These are phyloP conservation scores for Schizopygopsis malacanthus DNA, from an alignment of 2,797 vertebrate species.

Conservation along the genomic window DNA sequence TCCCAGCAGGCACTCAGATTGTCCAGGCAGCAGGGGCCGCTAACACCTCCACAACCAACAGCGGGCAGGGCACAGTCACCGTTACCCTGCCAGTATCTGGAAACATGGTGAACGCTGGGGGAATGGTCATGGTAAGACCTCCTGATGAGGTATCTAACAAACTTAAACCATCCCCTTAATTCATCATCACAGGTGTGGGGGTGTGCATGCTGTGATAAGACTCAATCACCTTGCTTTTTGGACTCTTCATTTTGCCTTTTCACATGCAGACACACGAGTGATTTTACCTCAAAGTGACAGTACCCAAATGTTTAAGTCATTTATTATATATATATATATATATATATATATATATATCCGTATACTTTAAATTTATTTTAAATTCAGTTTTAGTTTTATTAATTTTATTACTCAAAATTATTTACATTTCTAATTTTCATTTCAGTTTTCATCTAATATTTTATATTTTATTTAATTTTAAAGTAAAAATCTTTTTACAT, in stretches of 20 bases:
- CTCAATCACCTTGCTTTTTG: constrained; percentile 11
- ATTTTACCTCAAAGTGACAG: background rate
- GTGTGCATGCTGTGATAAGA: constrained; percentile 13
- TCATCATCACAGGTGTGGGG: constrained; percentile 18
- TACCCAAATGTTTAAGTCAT: background rate
- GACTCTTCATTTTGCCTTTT: background rate
- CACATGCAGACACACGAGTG: background rate
- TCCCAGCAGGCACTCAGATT: constrained; percentile 96
- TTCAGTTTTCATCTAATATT: background rate
- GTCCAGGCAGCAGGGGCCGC: constrained; percentile 90
- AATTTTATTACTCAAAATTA: background rate
- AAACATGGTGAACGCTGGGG: constrained; percentile 96
- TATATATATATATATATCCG: too few relatives aligned
- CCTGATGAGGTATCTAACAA: constrained; percentile 51
- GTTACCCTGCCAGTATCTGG: constrained; percentile 96
- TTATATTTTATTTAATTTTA: background rate
- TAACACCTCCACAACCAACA: constrained; percentile 95
- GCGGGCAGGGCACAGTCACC: constrained; percentile 96
- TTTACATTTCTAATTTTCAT: too few relatives aligned
- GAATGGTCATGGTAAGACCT: constrained; percentile 97
- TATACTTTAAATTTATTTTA: background rate
- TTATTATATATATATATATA: too few relatives aligned
- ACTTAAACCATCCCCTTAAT: constrained; percentile 29
- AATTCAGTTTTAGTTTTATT: background rate
- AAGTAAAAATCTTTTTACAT: background rate